Conservation (phyloP, 2,888 invertebrate species). For the Andrena flavipes region DNA sequence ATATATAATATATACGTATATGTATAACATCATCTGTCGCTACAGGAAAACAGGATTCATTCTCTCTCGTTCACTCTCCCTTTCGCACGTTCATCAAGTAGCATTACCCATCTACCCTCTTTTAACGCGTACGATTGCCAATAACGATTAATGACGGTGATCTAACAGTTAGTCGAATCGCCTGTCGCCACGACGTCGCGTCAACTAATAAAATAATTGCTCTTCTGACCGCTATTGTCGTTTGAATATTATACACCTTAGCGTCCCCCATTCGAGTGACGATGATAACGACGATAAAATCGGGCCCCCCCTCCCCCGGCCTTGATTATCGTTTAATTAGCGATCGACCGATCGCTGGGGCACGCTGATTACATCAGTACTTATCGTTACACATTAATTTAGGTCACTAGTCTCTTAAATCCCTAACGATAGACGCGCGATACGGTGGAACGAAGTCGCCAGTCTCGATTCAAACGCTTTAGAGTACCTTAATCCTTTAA, state of each 20-base stretch:
- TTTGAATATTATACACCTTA: slow-evolving; percentile 20
- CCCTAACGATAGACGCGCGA: slow-evolving; percentile 12
- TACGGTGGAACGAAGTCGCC: slow-evolving; percentile 6
- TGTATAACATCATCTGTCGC: slow-evolving; percentile 44
- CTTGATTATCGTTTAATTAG: slow-evolving; percentile 26
- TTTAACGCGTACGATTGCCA: slow-evolving; percentile 6
- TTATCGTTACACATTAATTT: slow-evolving; percentile 25
- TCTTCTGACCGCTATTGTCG: slow-evolving; percentile 49
- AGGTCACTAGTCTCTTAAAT: slow-evolving; percentile 28
- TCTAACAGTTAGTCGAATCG: slow-evolving; percentile 29
- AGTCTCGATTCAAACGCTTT: slow-evolving; percentile 12
- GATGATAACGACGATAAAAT: slow-evolving; percentile 14
- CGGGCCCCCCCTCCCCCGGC: neutral
- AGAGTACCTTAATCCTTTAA: neutral
- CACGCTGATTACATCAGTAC: slow-evolving; percentile 1
- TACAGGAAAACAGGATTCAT: slow-evolving; percentile 32
- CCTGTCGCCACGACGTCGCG: slow-evolving; percentile 7
- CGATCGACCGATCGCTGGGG: slow-evolving; percentile 14
- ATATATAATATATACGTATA: slow-evolving; percentile 18
- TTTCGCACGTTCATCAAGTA: neutral
- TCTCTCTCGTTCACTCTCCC: neutral
- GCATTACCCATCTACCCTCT: neutral
- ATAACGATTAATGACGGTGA: slow-evolving; percentile 24
- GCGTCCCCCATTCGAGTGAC: neutral
- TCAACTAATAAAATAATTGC: slow-evolving; percentile 38